phyloP scores from a whole-genome alignment of 2,888 invertebrate species.

The Drosophila sordidapex region DNA sequence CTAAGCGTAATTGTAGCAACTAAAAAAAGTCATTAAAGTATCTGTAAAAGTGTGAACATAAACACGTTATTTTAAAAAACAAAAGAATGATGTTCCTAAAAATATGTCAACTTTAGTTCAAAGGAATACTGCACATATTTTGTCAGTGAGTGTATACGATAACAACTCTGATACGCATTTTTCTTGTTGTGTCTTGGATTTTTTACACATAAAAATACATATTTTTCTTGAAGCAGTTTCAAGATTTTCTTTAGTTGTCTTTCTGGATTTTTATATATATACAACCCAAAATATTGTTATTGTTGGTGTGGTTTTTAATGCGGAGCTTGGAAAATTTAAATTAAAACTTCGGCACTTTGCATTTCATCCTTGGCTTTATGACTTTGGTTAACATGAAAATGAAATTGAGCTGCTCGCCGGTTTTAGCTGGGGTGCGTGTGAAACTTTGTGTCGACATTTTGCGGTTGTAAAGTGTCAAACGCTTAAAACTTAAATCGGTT shows the following conservation, averaged over 20 bases:
- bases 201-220: not conserved
- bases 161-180: not conserved
- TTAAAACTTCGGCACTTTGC: slow-evolving; percentile 77
- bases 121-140: not conserved
- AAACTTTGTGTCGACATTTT: slow-evolving; percentile 77
- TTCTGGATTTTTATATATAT: slow-evolving; percentile 2
- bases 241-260: slow-evolving; percentile 26
- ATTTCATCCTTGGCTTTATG: slow-evolving; percentile 78
- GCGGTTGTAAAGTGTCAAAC: slow-evolving; percentile 78
- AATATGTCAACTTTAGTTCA: not conserved
- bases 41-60: not conserved
- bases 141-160: not conserved
- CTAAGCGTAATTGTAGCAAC: not conserved
- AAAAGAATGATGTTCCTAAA: not conserved
- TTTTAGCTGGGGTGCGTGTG: slow-evolving; percentile 51
- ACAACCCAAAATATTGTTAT: slow-evolving; percentile 1
- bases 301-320: slow-evolving; percentile 27
- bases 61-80: not conserved
- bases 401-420: slow-evolving; percentile 46
- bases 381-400: slow-evolving; percentile 70
- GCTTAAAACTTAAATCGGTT: slow-evolving; percentile 78
- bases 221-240: slow-evolving; percentile 1
- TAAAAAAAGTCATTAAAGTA: not conserved
- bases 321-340: slow-evolving; percentile 68
- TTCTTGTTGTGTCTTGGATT: not conserved